Conservation (phyloP, 1,140 invertebrate genomes). For the Cydia strobilella region DNA sequence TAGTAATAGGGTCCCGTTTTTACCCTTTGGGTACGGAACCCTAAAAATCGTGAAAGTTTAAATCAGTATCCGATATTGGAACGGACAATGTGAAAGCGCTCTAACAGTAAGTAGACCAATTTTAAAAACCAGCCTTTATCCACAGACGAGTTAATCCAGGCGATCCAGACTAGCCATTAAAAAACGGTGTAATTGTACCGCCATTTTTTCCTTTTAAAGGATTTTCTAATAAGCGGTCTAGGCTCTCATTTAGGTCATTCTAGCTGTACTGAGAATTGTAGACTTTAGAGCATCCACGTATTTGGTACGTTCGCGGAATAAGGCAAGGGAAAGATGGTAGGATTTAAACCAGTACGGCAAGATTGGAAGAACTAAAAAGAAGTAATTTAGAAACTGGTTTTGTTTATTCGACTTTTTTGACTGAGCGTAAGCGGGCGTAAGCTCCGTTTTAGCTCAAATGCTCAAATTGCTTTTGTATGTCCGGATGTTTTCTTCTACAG, state of each 20-base stretch:
- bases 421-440: no score
- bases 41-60: no score
- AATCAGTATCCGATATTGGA: no score
- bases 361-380: background rate
- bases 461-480: no score
- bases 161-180: background rate
- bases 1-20: no score
- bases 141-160: background rate
- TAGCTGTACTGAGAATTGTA: background rate
- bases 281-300: background rate
- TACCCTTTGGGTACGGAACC: no score
- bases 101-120: background rate
- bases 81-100: background rate
- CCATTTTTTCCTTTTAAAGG: background rate
- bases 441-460: no score
- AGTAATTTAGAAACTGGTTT: no score
- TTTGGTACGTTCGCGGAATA: background rate
- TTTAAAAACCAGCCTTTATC: background rate
- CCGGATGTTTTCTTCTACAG: no score
- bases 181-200: slow-evolving; percentile 2
- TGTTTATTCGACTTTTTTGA: no score
- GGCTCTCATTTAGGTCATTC: slow-evolving; percentile 15
- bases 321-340: background rate
- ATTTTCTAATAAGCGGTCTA: slow-evolving; percentile 4
- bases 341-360: background rate